Evolutionary conservation across 2,888 invertebrate genomes (phyloP), one percentile per base, ranked within the genome.

Genomic region (Apamea monoglypha): DNA sequence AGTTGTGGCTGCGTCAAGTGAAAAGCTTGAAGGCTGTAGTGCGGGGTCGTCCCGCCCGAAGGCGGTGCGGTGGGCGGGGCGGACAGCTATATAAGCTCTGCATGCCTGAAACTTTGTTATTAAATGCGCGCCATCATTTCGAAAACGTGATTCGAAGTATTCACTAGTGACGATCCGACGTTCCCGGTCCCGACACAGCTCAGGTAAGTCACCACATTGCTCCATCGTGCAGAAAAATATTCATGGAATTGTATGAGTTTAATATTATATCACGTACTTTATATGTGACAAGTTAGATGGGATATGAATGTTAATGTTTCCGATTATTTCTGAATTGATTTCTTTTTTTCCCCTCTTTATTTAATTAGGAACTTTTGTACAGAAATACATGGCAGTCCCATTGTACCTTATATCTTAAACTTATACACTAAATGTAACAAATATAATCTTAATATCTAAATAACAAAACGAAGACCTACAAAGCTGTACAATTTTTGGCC

Each of bases 11-110:
- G 44, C 69, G 71, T 80, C 73, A 92, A 90, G 89, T 92, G 92
- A 93, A 91, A 84, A 90, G 85, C 90, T 87, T 90, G 92, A 89
- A 88, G 89, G 89, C 85, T 88, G 89, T 82, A 86, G 86, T 84
- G 91, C 90, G 90, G 82, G 83, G 86, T 88, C 92, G 93, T 87
- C 92, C 94, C 96, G 95, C 95, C 95, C 93, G 87, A 85, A 90
- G 94, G 95, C 95, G 94, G 95, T 91, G 78, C 92, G 92, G 93
- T 95, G 94, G 96, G 96, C 96, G 96, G 96, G 91, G 95, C 95
- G 93, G 91, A 84, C 87, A 74, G 87, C 94, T 96, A 96, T 96
- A 96, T 96, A 96, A 96, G 95, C 92, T 90, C 89, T 90, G 95
- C 94, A 93, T 90, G 93, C 91, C 93, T 93, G 91, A 93, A 95